phyloP scores from a whole-genome alignment of 2,113 vertebrate genomes.

The Cyanoramphus novaezelandiae region DNA sequence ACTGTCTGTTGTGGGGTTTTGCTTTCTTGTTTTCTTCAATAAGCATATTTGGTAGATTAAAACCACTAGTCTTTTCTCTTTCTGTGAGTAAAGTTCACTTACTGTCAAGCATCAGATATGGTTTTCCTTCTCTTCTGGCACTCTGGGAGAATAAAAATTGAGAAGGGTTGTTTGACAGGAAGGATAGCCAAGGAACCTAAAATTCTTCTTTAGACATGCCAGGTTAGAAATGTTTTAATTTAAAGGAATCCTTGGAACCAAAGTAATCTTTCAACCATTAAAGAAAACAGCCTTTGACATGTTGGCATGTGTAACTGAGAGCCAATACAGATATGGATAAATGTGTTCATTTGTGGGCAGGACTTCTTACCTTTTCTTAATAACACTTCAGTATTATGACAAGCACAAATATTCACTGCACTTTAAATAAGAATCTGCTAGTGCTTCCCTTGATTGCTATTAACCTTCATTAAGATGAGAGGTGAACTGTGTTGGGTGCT shows the following conservation, averaged over 20 bases:
- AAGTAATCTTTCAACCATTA: not conserved
- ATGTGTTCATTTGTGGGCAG: not conserved
- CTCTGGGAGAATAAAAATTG: not conserved
- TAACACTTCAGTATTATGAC: not conserved
- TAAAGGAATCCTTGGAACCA: not conserved
- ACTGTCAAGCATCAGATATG: not conserved
- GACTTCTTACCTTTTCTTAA: not conserved
- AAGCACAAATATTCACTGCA: not conserved
- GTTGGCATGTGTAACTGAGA: not conserved
- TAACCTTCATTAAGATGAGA: constrained; percentile 15
- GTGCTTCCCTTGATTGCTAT: not conserved
- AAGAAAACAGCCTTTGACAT: not conserved
- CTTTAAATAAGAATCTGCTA: not conserved
- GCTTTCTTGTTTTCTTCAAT: not conserved
- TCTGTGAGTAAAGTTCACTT: not conserved
- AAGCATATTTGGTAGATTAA: not conserved
- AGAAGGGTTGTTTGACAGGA: not conserved
- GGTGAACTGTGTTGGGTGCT: not conserved
- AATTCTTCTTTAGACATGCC: not conserved
- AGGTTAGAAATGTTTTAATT: not conserved
- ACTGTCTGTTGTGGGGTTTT: not conserved
- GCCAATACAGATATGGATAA: not conserved
- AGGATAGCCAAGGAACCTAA: not conserved
- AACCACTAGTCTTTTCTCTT: not conserved
- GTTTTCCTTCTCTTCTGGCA: not conserved